These are phyloP conservation scores for Endomychus coccineus DNA, from an alignment of 2,888 invertebrate species.

Conservation along the genomic window DNA sequence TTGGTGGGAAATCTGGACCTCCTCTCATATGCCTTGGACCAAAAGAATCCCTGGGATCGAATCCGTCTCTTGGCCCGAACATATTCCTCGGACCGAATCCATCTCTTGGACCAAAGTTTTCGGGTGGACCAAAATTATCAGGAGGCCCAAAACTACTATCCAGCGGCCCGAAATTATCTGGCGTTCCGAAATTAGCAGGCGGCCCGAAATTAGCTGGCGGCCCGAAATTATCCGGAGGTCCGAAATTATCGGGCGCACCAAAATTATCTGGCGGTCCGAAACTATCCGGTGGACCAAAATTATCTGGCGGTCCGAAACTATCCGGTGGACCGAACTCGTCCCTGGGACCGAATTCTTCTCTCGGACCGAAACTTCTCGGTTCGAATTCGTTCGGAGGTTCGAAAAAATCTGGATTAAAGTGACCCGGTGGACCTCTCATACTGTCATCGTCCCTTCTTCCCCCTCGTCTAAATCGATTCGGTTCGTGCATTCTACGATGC, in stretches of 20 bases:
- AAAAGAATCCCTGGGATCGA: slow-evolving; percentile 23
- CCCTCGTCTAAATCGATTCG: no score
- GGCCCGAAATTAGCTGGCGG: slow-evolving; percentile 39
- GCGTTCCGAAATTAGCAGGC: slow-evolving; percentile 32
- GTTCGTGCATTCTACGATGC: slow-evolving; percentile 3
- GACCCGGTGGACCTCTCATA: no score
- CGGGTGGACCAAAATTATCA: slow-evolving; percentile 7
- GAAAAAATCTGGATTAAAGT: no score
- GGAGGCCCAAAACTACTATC: neutral
- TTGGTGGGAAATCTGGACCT: slow-evolving; percentile 31
- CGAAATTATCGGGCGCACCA: slow-evolving; percentile 28
- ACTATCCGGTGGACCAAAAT: slow-evolving; percentile 20
- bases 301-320: slow-evolving; percentile 21
- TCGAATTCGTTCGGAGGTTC: neutral
- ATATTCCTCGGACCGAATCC: slow-evolving; percentile 5
- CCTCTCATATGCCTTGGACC: slow-evolving; percentile 27
- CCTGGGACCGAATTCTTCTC: slow-evolving; percentile 12
- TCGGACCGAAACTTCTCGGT: slow-evolving; percentile 9
- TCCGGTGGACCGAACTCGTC: slow-evolving; percentile 9
- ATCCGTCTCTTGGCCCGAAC: slow-evolving; percentile 21
- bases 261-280: slow-evolving; percentile 21
- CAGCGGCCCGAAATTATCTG: slow-evolving; percentile 18
- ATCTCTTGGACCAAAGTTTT: slow-evolving; percentile 8
- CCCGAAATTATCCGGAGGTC: slow-evolving; percentile 40
- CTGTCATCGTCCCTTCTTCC: no score